Evolutionary conservation across 2,888 invertebrate species (phyloP).

Genomic region (Ptilodon capucinus): DNA sequence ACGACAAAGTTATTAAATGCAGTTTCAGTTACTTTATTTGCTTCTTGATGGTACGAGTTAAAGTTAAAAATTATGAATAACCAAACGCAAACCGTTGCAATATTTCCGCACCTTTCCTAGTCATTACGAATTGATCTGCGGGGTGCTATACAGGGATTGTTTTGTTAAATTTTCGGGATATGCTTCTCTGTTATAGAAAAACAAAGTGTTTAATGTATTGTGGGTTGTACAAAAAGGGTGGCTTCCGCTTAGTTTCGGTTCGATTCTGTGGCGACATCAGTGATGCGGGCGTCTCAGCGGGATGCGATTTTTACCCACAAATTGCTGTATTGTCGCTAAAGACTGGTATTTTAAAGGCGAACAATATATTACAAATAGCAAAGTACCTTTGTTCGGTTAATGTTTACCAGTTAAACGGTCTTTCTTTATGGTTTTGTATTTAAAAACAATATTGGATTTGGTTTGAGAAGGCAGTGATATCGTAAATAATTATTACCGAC

Average conservation of each 20-base stretch:
- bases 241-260: slow-evolving; percentile 60
- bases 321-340: slow-evolving; percentile 8
- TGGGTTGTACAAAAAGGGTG: slow-evolving; percentile 57
- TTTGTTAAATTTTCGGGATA: slow-evolving; percentile 63
- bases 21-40: background rate
- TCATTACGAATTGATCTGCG: slow-evolving; percentile 61
- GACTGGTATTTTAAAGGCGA: background rate
- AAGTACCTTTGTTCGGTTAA: slow-evolving; percentile 1
- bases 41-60: slow-evolving; percentile 11
- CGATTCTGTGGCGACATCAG: slow-evolving; percentile 55
- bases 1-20: slow-evolving; percentile 8
- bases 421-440: background rate
- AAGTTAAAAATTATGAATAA: slow-evolving; percentile 7
- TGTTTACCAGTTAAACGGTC: background rate
- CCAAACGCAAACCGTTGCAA: slow-evolving; percentile 9
- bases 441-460: background rate
- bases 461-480: background rate
- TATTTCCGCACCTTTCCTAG: slow-evolving; percentile 60
- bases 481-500: background rate
- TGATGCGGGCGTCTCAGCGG: slow-evolving; percentile 56
- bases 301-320: slow-evolving; percentile 29
- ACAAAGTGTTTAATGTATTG: slow-evolving; percentile 57
- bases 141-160: slow-evolving; percentile 62
- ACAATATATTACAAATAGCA: slow-evolving; percentile 1
- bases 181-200: slow-evolving; percentile 52